Evolutionary conservation across 2,797 vertebrate species (phyloP).

Genomic region (Remorina albescens): DNA sequence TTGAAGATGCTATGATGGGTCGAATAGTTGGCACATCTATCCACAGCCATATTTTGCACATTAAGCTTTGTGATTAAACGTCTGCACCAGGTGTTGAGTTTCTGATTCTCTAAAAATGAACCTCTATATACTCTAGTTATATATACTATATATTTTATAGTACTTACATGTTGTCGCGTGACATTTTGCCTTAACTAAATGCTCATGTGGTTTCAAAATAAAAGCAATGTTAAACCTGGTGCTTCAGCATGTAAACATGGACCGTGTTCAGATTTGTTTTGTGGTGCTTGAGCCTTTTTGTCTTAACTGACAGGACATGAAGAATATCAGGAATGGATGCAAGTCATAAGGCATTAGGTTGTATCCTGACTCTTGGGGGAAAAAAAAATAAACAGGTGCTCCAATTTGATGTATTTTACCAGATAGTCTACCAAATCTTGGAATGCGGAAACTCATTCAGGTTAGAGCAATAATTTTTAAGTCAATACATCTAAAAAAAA

Average conservation of each 20-base stretch:
- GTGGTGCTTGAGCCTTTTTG: slow-evolving; percentile 40
- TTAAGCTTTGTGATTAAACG: slow-evolving; percentile 31
- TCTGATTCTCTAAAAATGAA: slow-evolving; percentile 14
- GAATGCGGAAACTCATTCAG: slow-evolving; percentile 36
- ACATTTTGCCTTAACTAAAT: slow-evolving; percentile 42
- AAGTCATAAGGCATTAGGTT: slow-evolving; percentile 83
- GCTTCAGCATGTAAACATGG: slow-evolving; percentile 56
- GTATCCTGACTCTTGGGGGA: slow-evolving; percentile 69
- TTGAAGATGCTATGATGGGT: slow-evolving; percentile 28
- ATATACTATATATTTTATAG: slow-evolving; percentile 9
- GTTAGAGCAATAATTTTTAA: slow-evolving; percentile 35
- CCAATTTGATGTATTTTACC: slow-evolving; percentile 46
- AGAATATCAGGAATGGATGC: slow-evolving; percentile 73
- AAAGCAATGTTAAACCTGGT: slow-evolving; percentile 21
- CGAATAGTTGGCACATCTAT: slow-evolving; percentile 42
- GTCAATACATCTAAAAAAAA: slow-evolving; percentile 40
- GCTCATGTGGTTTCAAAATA: slow-evolving; percentile 13
- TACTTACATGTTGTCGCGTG: slow-evolving; percentile 25
- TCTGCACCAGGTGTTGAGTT: slow-evolving; percentile 18
- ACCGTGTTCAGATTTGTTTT: slow-evolving; percentile 37
- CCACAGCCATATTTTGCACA: slow-evolving; percentile 11
- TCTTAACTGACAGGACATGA: slow-evolving; percentile 44
- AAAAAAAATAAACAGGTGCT: slow-evolving; percentile 55
- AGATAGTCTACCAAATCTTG: slow-evolving; percentile 46
- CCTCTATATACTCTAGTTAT: not conserved